These are phyloP conservation scores for Myotis daubentonii DNA, from an alignment of 2,797 vertebrate genomes.

Conservation along the genomic window DNA sequence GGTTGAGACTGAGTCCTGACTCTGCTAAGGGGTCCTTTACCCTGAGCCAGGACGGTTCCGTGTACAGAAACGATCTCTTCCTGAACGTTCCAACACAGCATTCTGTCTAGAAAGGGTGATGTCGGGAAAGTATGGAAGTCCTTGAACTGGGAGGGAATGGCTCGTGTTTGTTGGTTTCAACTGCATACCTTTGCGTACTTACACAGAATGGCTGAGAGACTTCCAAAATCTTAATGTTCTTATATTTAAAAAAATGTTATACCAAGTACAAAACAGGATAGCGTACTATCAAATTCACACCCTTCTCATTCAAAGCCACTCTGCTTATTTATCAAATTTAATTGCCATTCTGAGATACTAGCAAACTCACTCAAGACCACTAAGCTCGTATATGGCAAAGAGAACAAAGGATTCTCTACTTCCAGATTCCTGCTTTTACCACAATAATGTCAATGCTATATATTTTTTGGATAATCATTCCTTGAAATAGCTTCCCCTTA, in stretches of 20 bases:
- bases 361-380: background rate
- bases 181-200: background rate
- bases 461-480: background rate
- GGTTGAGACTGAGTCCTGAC: background rate
- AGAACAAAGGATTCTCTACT: background rate
- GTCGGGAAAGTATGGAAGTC: background rate
- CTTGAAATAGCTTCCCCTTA: background rate
- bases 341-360: background rate
- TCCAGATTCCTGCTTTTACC: background rate
- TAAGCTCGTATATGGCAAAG: background rate
- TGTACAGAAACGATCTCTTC: background rate
- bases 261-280: background rate
- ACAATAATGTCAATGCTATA: background rate
- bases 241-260: background rate
- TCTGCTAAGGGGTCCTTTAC: background rate
- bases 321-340: background rate
- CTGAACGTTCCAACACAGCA: no score
- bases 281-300: background rate
- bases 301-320: background rate
- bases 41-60: background rate
- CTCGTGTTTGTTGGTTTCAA: background rate
- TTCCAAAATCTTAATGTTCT: background rate
- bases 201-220: background rate
- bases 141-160: background rate
- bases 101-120: background rate